Conservation (phyloP, 2,797 vertebrate genomes). For the Gallirallus australis region DNA sequence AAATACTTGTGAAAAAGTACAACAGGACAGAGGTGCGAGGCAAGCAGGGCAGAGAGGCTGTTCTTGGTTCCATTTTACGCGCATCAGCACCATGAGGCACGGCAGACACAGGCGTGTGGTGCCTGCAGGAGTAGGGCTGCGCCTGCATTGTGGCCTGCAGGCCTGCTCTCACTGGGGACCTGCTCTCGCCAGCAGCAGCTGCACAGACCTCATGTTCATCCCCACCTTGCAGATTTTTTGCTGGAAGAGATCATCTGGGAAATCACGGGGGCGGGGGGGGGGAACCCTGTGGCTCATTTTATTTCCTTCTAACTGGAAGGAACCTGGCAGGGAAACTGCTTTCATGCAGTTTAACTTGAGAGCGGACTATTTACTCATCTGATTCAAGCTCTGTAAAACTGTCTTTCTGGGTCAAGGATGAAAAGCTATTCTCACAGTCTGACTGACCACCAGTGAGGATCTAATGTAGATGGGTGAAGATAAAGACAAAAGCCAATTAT, state of each 20-base stretch:
- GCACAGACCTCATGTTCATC: background rate
- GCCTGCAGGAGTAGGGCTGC: background rate
- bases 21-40: background rate
- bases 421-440: background rate
- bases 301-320: background rate
- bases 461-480: background rate
- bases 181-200: background rate
- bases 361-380: background rate
- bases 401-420: background rate
- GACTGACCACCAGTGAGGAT: background rate
- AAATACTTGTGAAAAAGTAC: background rate
- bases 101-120: accelerated
- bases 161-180: background rate
- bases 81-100: background rate
- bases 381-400: background rate
- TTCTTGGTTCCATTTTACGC: accelerated
- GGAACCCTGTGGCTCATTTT: background rate
- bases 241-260: background rate
- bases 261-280: background rate
- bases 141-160: accelerated
- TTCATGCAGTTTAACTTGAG: background rate
- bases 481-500: background rate
- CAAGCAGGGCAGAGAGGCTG: background rate
- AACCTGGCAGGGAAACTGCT: background rate
- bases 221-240: background rate